A percentile compares a stretch with the other conserved stretches of the same genome.
These are phyloP conservation scores for Odontocerum albicorne DNA, from an alignment of 2,888 invertebrate genomes.

Conservation along the genomic window DNA sequence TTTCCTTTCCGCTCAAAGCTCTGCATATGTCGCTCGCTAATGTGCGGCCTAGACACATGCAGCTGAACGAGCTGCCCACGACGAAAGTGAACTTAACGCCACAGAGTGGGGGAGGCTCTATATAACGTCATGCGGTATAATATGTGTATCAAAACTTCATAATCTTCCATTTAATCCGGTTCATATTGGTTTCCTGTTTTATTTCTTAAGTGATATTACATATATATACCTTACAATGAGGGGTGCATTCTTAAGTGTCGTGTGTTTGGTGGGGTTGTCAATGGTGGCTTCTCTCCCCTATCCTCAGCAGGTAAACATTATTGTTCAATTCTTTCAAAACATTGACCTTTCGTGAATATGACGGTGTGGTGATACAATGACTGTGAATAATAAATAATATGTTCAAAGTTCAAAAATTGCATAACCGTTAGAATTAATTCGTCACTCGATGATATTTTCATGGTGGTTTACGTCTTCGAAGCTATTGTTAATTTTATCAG, in stretches of 20 bases:
- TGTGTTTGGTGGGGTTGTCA: conserved; percentile 46
- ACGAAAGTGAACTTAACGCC: conserved; percentile 21
- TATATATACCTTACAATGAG: conserved; percentile 23
- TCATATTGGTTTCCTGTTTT: neutral
- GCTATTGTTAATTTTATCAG: too few relatives aligned
- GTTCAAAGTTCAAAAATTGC: too few relatives aligned
- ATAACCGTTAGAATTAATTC: too few relatives aligned
- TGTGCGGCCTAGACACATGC: too few relatives aligned
- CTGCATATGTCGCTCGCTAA: too few relatives aligned
- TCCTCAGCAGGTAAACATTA: conserved; percentile 37
- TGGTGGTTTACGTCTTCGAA: too few relatives aligned
- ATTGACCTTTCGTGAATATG: too few relatives aligned
- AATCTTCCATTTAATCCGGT: conserved; percentile 5
- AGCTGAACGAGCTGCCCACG: too few relatives aligned
- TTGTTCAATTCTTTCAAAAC: too few relatives aligned
- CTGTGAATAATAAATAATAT: too few relatives aligned
- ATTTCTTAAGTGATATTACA: neutral
- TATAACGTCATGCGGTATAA: conserved; percentile 28
- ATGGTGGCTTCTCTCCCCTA: conserved; percentile 48
- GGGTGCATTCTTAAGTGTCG: conserved; percentile 24
- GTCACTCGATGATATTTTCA: too few relatives aligned
- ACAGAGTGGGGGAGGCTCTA: conserved; percentile 23
- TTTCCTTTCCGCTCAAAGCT: neutral
- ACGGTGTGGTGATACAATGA: too few relatives aligned
- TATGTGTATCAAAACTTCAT: conserved; percentile 23